Evolutionary conservation across 2,113 vertebrate genomes (phyloP), one percentile per base, ranked within the genome.

Genomic region (Gallinago undulata): DNA sequence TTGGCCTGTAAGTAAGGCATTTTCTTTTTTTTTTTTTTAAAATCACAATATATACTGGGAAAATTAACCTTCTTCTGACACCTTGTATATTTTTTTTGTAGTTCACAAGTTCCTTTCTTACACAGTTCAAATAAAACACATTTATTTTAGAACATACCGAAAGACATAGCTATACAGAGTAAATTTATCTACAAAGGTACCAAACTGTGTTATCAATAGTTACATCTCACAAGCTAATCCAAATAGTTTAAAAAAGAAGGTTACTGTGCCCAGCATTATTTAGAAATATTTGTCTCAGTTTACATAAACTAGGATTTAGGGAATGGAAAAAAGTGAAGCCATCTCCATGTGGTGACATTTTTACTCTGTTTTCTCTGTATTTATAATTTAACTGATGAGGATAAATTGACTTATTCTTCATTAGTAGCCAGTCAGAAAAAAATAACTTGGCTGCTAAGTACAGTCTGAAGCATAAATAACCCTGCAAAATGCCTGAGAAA

Each of bases 201-300:
- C 81, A 96, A 94, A 96, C 19, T 87, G 17, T 90, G 57, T 93
- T 93, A 92, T 94, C 94, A 95, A 97, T 88, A 96, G 83, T 85
- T 95, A 95, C 91, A 96, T 97, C 88, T 96, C 94, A 91, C 74
- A 91, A 94, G 87, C 55, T 93, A 92, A 96, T 89, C 72, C 90
- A 97, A 97, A 96, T 92, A 97, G 88, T 97, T 97, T 94, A 56
- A 78, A 75, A 96, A 92, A 78, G 67, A 85, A 72, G 48, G 88
- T 97, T 97, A 95, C 70, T 74, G 21, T 95, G 94, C 69, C 83
- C 87, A 80, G 67, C 30, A 81, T 95, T 96, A 96, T 92, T 96
- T 59, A 90, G 91, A 97, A 97, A 97, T 97, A 97, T 96, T 97
- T 96, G 89, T 96, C 73, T 93, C 83, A 57, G 47, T 91, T 98